Evolutionary conservation across 1,140 invertebrate species (phyloP).

Genomic region (Anastatus disparis): DNA sequence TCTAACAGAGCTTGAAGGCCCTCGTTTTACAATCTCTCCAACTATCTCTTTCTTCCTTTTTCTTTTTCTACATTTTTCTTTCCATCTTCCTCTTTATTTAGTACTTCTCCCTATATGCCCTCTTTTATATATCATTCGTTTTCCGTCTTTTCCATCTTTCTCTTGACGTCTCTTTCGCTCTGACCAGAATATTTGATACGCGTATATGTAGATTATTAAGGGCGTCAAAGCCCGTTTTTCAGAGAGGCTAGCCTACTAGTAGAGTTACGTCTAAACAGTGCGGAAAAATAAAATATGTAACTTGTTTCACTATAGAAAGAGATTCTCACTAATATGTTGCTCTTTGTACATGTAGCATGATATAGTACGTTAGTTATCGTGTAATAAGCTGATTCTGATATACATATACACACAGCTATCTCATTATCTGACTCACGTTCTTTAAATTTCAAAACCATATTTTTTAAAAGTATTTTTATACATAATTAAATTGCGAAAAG

Average conservation of each 20-base stretch:
- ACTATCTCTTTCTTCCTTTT: background rate
- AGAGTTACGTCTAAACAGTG: background rate
- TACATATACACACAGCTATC: no score
- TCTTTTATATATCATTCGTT: no score
- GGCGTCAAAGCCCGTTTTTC: constrained; percentile 55
- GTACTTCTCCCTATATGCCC: background rate
- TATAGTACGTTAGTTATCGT: no score
- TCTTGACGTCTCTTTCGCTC: constrained; percentile 42
- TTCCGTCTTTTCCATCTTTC: constrained; percentile 16
- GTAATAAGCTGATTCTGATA: no score
- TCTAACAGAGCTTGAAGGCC: background rate
- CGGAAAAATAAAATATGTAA: background rate
- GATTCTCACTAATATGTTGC: constrained; percentile 31
- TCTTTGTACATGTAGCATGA: no score
- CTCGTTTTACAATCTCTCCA: constrained; percentile 36
- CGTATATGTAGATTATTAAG: constrained; percentile 52
- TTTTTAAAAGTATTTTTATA: no score
- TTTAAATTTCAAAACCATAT: no score
- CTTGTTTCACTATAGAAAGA: constrained; percentile 1
- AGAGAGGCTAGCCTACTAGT: no score
- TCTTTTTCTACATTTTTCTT: background rate
- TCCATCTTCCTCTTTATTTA: constrained; percentile 35
- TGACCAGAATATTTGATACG: constrained; percentile 42
- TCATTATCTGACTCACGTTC: no score
- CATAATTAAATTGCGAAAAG: no score